phyloP scores from a whole-genome alignment of 2,797 vertebrate species.

The Labroides dimidiatus region DNA sequence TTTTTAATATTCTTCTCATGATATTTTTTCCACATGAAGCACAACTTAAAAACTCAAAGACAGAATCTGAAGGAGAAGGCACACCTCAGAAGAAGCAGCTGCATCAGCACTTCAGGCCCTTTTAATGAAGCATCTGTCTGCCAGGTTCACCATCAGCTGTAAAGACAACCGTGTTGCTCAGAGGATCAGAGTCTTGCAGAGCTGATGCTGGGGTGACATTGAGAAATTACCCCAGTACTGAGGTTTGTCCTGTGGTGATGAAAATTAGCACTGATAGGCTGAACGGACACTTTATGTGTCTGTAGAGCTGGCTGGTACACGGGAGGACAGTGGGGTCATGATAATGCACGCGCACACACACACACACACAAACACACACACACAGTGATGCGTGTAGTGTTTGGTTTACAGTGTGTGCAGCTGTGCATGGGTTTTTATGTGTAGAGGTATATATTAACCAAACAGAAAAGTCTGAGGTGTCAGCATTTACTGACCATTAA shows the following conservation, averaged over 20 bases:
- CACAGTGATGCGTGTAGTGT: slow-evolving; percentile 15
- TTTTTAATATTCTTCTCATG: too few species aligned
- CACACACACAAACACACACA: slow-evolving; percentile 16
- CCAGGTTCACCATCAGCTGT: slow-evolving; percentile 16
- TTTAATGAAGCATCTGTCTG: slow-evolving; percentile 24
- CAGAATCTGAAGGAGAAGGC: neutral
- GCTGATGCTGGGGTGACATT: slow-evolving; percentile 60
- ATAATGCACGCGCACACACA: slow-evolving; percentile 20
- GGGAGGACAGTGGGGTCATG: slow-evolving; percentile 38
- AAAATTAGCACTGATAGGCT: slow-evolving; percentile 61
- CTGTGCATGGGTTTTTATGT: neutral
- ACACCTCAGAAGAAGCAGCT: slow-evolving; percentile 4
- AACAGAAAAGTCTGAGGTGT: slow-evolving; percentile 50
- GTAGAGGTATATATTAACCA: slow-evolving; percentile 22
- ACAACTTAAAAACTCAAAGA: too few species aligned
- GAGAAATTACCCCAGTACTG: slow-evolving; percentile 61
- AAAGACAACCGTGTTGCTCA: slow-evolving; percentile 36
- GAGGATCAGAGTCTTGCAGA: slow-evolving; percentile 36
- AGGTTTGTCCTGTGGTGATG: slow-evolving; percentile 63
- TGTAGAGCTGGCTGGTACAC: slow-evolving; percentile 50
- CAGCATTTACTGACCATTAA: slow-evolving; percentile 37
- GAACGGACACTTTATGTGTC: slow-evolving; percentile 69
- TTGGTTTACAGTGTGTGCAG: slow-evolving; percentile 23
- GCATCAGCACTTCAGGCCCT: slow-evolving; percentile 16
- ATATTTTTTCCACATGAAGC: too few species aligned